Evolutionary conservation across 2,888 invertebrate species (phyloP).

Genomic region (Drosophila nigritarsus): DNA sequence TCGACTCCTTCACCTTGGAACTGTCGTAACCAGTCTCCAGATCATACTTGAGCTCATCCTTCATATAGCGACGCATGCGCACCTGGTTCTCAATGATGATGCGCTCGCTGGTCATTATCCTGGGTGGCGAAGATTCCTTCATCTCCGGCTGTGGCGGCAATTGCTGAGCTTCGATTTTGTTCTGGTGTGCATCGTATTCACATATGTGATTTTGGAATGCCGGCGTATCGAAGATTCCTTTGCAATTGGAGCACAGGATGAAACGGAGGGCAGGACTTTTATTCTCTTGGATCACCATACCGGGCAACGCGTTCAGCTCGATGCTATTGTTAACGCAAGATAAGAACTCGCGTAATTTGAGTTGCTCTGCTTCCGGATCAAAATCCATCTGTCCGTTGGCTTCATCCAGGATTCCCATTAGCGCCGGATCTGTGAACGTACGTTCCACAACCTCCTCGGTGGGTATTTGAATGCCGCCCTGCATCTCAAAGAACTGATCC

Average conservation of each 20-base stretch:
- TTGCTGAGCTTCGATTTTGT: conserved; percentile 31
- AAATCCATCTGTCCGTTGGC: conserved; percentile 51
- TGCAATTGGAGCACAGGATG: conserved; percentile 81
- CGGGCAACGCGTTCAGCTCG: conserved; percentile 22
- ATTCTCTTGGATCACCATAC: background rate
- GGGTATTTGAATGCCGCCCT: conserved; percentile 23
- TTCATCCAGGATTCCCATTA: conserved; percentile 58
- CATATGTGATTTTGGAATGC: conserved; percentile 79
- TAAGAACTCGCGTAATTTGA: conserved; percentile 74
- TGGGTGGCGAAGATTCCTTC: conserved; percentile 8
- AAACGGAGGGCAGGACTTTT: conserved; percentile 36
- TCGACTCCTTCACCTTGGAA: conserved; percentile 51
- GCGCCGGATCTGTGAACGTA: conserved; percentile 56
- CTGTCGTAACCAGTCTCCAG: conserved; percentile 57
- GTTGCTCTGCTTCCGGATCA: conserved; percentile 71
- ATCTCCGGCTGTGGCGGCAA: background rate
- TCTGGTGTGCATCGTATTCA: conserved; percentile 69
- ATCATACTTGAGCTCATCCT: conserved; percentile 83
- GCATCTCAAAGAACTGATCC: conserved; percentile 36
- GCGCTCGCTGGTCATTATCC: conserved; percentile 66
- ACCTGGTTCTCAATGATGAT: conserved; percentile 83
- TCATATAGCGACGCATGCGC: conserved; percentile 83
- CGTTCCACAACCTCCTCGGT: conserved; percentile 54
- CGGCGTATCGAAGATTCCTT: conserved; percentile 66
- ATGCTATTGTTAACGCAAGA: conserved; percentile 49